A percentile compares a stretch with the other conserved stretches of the same genome.
phyloP scores from a whole-genome alignment of 1,140 invertebrate genomes.

The Pseudomyrmex gracilis region DNA sequence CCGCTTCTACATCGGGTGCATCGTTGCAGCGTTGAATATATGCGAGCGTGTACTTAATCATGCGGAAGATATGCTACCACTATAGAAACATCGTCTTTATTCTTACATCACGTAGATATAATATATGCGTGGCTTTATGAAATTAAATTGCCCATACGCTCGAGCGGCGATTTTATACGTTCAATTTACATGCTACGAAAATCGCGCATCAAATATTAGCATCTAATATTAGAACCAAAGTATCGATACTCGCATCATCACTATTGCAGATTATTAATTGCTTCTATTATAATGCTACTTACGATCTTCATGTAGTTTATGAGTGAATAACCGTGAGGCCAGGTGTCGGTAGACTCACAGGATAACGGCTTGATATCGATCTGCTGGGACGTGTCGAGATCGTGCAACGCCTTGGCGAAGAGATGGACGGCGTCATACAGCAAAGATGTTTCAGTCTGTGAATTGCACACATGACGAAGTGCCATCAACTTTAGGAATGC shows the following conservation, averaged over 20 bases:
- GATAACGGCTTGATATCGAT: slow-evolving; percentile 95
- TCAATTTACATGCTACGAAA: slow-evolving; percentile 6
- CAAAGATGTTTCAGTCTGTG: slow-evolving; percentile 96
- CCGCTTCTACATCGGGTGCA: background rate
- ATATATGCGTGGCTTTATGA: background rate
- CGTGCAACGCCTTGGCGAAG: slow-evolving; percentile 96
- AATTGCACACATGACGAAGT: slow-evolving; percentile 50
- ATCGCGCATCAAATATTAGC: background rate
- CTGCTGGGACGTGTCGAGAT: slow-evolving; percentile 95
- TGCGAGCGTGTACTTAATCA: slow-evolving; percentile 7
- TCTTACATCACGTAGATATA: background rate
- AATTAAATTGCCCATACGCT: too few species aligned
- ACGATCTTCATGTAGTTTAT: slow-evolving; percentile 99
- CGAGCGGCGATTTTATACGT: slow-evolving; percentile 1
- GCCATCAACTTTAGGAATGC: background rate
- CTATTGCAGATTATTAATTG: background rate
- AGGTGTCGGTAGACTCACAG: slow-evolving; percentile 95
- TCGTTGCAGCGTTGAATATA: slow-evolving; percentile 30
- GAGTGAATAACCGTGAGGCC: slow-evolving; percentile 97
- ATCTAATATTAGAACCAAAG: background rate
- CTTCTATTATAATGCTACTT: slow-evolving; percentile 81
- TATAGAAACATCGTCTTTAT: slow-evolving; percentile 27
- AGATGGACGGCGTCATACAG: slow-evolving; percentile 98
- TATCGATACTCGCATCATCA: background rate
- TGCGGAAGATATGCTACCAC: slow-evolving; percentile 37